Base-by-base conservation (phyloP, 2,797 vertebrate genomes). In the Semotilus atromaculatus region DNA sequence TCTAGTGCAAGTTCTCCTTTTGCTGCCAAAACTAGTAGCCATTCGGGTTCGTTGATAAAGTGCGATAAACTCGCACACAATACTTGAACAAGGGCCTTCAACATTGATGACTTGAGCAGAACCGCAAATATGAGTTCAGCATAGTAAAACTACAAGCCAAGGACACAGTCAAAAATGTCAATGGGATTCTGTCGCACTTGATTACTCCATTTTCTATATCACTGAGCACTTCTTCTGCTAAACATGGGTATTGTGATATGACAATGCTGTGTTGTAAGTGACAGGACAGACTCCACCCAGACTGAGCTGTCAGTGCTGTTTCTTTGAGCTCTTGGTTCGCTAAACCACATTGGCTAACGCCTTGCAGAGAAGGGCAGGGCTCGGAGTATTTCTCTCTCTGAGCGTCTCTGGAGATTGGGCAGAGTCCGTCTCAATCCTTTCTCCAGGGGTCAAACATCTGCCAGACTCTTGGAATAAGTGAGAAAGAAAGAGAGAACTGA, bases 331-430 rank as follows among this genome's bases (percentile, higher is more conserved):
- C 67, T 83, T 85, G 55, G 76, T 79, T 85, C 31, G 23, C 74
- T 72, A 75, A 48, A 81, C 62, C 79, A 74, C 74, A 83, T 48
- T 83, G 83, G 36, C 83, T 88, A 82, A 84, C 5, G 87, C 80
- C 85, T 89, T 82, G 70, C 67, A 82, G 62, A 78, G 53, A 75
- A 86, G 84, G 87, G 84, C 71, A 45, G 86, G 68, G 51, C 81
- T 87, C 68, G 0, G 62, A 85, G 72, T 82, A 13, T 18, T 55
- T 84, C 40, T 77, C 70, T 73, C 29, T 66, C 40, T 55, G 10
- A 31, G 29, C 31, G 53, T 88, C 89, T 87, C 88, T 72, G 58
- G 87, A 88, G 89, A 90, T 86, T 88, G 88, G 89, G 88, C 82
- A 81, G 87, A 86, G 85, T 67, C 88, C 1, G 62, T 86, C 81